Conservation (phyloP, 1,140 invertebrate genomes). For the Ruditapes philippinarum region DNA sequence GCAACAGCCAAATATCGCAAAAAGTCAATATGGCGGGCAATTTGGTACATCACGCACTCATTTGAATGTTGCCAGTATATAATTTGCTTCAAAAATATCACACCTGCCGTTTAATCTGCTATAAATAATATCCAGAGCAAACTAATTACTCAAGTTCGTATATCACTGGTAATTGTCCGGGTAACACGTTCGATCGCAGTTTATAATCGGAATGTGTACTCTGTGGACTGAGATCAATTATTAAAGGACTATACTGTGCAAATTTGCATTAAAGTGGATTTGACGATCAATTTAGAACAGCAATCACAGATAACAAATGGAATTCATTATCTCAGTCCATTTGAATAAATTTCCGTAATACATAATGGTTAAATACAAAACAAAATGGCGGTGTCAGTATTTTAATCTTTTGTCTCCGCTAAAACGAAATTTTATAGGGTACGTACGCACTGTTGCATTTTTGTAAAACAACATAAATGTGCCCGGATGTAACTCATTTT, state of each 20-base stretch:
- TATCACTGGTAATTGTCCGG: constrained; percentile 1
- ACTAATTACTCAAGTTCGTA: background rate
- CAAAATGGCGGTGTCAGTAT: background rate
- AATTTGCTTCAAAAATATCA: too few species aligned
- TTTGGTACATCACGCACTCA: background rate
- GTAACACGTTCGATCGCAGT: background rate
- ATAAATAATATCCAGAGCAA: background rate
- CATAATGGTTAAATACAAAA: background rate
- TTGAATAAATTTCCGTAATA: too few species aligned
- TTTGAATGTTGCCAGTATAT: too few species aligned
- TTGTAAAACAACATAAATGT: too few species aligned
- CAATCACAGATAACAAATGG: too few species aligned
- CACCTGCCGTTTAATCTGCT: background rate
- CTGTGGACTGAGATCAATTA: background rate
- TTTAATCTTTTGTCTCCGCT: background rate
- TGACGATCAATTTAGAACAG: too few species aligned
- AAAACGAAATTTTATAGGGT: background rate
- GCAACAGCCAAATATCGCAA: background rate
- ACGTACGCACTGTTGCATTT: background rate
- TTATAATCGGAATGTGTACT: constrained; percentile 8
- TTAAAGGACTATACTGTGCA: background rate
- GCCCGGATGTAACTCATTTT: too few species aligned
- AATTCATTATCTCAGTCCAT: too few species aligned
- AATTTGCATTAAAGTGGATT: too few species aligned
- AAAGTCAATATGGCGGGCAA: background rate